These are phyloP conservation scores for Lasiurus borealis DNA, from an alignment of 2,113 vertebrate genomes.

Conservation along the genomic window DNA sequence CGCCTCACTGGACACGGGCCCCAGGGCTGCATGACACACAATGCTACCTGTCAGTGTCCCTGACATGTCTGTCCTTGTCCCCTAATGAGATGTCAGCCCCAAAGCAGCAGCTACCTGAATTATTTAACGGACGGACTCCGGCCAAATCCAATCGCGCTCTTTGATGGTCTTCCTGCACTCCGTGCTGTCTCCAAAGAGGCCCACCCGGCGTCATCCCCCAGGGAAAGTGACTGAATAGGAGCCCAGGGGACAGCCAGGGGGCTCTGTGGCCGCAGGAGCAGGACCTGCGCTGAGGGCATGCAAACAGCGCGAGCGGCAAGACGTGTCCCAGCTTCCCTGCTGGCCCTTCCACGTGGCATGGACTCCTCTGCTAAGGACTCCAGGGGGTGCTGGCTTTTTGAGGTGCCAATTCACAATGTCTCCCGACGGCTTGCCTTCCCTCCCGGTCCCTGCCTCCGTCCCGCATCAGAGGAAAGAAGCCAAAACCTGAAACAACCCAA, in stretches of 20 bases:
- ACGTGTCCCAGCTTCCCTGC: too few relatives aligned
- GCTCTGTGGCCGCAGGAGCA: background rate
- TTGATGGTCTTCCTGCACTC: conserved; percentile 47
- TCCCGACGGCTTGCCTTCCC: background rate
- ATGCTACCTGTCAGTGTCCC: background rate
- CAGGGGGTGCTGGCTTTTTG: conserved; percentile 59
- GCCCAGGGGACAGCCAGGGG: background rate
- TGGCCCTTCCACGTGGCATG: too few relatives aligned
- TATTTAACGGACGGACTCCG: conserved; percentile 16
- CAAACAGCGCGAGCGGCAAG: too few relatives aligned
- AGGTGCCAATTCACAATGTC: conserved; percentile 30
- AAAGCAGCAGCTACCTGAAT: conserved; percentile 51
- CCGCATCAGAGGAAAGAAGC: background rate
- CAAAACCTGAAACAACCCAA: background rate
- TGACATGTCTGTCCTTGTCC: conserved; percentile 22
- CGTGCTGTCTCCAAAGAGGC: background rate
- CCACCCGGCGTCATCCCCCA: conserved; percentile 22
- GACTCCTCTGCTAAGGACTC: too few relatives aligned
- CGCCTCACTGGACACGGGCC: background rate
- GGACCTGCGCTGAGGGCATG: too few relatives aligned
- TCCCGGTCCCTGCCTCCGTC: background rate
- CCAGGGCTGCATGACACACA: background rate
- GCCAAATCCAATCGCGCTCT: background rate
- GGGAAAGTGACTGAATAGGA: conserved; percentile 39
- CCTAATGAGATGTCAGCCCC: background rate